These are phyloP conservation scores for Adela reaumurella DNA, from an alignment of 2,888 invertebrate species.

Conservation along the genomic window DNA sequence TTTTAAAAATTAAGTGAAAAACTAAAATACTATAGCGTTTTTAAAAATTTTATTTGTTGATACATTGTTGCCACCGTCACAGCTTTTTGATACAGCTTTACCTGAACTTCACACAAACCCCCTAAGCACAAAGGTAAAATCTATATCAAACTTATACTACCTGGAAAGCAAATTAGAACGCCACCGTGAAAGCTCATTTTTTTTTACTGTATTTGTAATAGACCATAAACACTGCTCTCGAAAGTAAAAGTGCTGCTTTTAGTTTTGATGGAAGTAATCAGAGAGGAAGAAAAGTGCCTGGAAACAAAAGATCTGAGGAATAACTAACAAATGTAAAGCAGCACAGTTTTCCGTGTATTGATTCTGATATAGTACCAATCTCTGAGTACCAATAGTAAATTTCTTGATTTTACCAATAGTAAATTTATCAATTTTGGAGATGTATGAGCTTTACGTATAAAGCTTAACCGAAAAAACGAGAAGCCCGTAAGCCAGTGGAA, in stretches of 20 bases:
- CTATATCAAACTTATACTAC: neutral
- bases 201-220: neutral
- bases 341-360: conserved; percentile 1
- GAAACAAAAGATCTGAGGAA: neutral
- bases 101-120: neutral
- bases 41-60: no score
- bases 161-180: neutral
- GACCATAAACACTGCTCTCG: neutral
- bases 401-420: neutral
- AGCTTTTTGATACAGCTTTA: neutral
- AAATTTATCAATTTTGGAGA: neutral
- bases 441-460: neutral
- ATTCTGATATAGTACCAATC: no score
- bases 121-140: neutral
- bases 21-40: no score
- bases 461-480: neutral
- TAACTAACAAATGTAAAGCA: neutral
- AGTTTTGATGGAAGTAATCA: neutral
- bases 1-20: no score
- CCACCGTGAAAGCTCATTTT: neutral
- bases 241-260: neutral
- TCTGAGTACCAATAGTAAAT: neutral
- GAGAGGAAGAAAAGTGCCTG: neutral
- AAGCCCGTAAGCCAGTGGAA: neutral
- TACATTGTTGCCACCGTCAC: no score